Conservation (phyloP, 1,140 invertebrate genomes). For the Drosophila yakuba region DNA sequence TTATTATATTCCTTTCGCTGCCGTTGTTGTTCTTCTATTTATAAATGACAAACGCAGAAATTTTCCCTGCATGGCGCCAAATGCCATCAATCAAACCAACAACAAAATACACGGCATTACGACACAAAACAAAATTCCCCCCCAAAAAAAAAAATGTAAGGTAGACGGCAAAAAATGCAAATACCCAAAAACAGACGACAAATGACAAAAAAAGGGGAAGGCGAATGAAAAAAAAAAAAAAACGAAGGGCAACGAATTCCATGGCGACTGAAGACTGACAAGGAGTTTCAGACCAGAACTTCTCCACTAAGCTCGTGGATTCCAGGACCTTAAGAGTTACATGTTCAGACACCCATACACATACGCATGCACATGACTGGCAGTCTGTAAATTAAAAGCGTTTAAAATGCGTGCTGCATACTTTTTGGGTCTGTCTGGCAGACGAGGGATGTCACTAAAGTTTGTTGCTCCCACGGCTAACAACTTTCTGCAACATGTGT, state of each 20-base stretch:
- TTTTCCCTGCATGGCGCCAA: conserved; percentile 40
- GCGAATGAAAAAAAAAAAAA: too few relatives aligned
- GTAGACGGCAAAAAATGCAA: conserved; percentile 44
- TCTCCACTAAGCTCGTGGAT: conserved; percentile 37
- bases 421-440: conserved; percentile 53
- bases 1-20: conserved; percentile 30
- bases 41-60: conserved; percentile 55
- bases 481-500: conserved; percentile 46
- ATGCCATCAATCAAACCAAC: conserved; percentile 61
- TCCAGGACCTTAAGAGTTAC: conserved; percentile 24
- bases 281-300: conserved; percentile 36
- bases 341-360: not conserved
- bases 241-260: conserved; percentile 28
- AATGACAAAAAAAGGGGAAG: conserved; percentile 24
- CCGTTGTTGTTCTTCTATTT: conserved; percentile 47
- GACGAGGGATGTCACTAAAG: conserved; percentile 46
- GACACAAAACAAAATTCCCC: conserved; percentile 29
- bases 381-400: conserved; percentile 65
- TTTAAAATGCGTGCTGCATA: conserved; percentile 69
- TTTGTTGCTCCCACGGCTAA: conserved; percentile 25
- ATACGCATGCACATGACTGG: conserved; percentile 12
- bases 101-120: conserved; percentile 42
- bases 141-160: conserved; percentile 13
- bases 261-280: conserved; percentile 56
- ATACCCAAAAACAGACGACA: conserved; percentile 37